phyloP scores from a whole-genome alignment of 2,888 invertebrate genomes.

The Exephanes ischioxanthus region DNA sequence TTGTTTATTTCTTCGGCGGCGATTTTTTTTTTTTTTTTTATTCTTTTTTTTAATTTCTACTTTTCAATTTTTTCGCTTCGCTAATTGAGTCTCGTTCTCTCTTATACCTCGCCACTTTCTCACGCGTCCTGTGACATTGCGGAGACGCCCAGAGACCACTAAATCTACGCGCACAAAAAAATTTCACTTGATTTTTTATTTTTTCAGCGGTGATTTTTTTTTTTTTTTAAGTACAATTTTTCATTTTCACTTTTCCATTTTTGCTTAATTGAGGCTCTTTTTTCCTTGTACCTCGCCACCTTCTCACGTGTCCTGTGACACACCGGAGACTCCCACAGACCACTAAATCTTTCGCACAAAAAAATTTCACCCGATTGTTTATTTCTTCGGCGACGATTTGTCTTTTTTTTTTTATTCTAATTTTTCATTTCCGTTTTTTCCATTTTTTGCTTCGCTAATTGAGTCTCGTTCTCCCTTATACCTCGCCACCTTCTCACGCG shows the following conservation, averaged over 20 bases:
- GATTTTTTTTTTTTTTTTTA: background rate
- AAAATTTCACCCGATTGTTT: too few species aligned
- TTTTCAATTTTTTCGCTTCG: slow-evolving; percentile 21
- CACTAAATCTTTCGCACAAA: background rate
- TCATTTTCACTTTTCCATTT: too few species aligned
- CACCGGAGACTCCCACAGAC: background rate
- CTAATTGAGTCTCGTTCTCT: slow-evolving; percentile 48
- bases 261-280: slow-evolving; percentile 56
- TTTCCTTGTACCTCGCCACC: slow-evolving; percentile 21
- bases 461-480: slow-evolving; percentile 32
- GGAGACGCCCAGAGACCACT: too few species aligned
- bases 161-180: too few species aligned
- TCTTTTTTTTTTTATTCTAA: background rate
- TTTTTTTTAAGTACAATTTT: too few species aligned
- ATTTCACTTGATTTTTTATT: too few species aligned
- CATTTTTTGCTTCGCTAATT: slow-evolving; percentile 48
- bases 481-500: slow-evolving; percentile 26
- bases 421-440: background rate
- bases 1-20: background rate
- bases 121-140: slow-evolving; percentile 15
- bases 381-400: background rate
- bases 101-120: slow-evolving; percentile 22
- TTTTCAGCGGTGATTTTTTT: too few species aligned
- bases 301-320: slow-evolving; percentile 19
- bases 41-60: background rate